Base-by-base conservation (phyloP, 2,797 vertebrate genomes). In the Adrianichthys oophorus region DNA sequence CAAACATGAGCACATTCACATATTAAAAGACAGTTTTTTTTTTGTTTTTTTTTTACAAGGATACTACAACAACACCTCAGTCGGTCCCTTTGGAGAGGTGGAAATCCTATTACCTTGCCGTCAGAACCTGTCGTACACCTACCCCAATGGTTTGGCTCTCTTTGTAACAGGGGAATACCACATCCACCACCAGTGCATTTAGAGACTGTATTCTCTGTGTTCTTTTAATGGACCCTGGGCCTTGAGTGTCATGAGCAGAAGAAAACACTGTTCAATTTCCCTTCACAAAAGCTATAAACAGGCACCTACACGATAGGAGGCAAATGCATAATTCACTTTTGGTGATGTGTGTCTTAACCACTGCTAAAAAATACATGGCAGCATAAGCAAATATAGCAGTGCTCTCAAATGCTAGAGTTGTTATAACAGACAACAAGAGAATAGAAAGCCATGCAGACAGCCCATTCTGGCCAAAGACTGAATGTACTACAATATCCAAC, bases 351-450 rank as follows among this genome's bases (percentile, higher is more conserved):
- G 84, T 94, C 94, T 96, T 94, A 95, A 96, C 96, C 78, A 89
- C 91, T 91, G 88, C 91, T 96, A 92, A 98, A 97, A 97, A 94
- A 96, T 97, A 95, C 94, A 97, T 95, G 83, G 92, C 90, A 91
- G 94, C 93, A 92, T 95, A 97, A 96, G 95, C 94, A 97, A 95
- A 97, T 97, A 86, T 77, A 79, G 79, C 87, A 63, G 62, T 59
- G 84, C 91, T 91, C 91, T 91, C 89, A 84, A 85, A 84, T 83
- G 83, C 87, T 92, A 72, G 69, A 78, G 74, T 86, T 84, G 68
- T 76, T 87, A 68, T 3, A 81, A 84, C 80, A 76, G 84, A 93
- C 91, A 93, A 92, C 93, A 93, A 90, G 93, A 80, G 83, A 62
- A 68, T 65, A 70, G 76, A 69, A 74, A 72, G 78, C 75, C 63